phyloP scores from a whole-genome alignment of 2,113 vertebrate genomes.

The Sinocyclocheilus anophthalmus region DNA sequence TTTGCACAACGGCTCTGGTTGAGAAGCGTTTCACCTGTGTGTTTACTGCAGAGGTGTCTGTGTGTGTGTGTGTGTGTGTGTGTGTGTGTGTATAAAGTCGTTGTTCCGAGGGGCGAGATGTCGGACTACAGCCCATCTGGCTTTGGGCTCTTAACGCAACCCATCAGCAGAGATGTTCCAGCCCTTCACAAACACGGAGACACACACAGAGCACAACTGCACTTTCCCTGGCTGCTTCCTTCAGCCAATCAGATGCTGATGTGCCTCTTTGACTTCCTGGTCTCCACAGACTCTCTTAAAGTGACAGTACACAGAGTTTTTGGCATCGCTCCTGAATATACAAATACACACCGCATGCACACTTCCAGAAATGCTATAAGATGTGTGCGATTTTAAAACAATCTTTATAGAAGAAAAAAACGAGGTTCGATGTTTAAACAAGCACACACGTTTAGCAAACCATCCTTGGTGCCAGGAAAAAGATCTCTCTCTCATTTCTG shows the following conservation, averaged over 20 bases:
- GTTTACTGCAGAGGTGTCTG: conserved; percentile 25
- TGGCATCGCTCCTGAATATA: not conserved
- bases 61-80: conserved; percentile 2
- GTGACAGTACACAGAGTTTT: conserved; percentile 59
- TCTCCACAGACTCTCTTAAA: conserved; percentile 71
- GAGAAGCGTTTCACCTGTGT: not conserved
- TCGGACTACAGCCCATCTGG: conserved; percentile 64
- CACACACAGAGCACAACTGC: conserved; percentile 37
- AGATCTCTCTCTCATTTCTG: conserved; percentile 17
- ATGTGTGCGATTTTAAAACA: not conserved
- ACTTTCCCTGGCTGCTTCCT: conserved; percentile 59
- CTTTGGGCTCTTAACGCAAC: conserved; percentile 50
- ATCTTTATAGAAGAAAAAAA: not conserved
- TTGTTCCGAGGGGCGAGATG: conserved; percentile 45
- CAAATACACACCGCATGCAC: not conserved
- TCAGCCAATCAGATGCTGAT: conserved; percentile 68
- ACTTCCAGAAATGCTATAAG: not conserved
- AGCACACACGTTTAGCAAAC: conserved; percentile 18
- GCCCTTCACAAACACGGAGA: conserved; percentile 34
- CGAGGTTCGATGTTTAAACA: conserved; percentile 8
- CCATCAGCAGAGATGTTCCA: conserved; percentile 55
- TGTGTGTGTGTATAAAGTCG: conserved; percentile 16
- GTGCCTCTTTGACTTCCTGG: conserved; percentile 65
- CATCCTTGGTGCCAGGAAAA: conserved; percentile 45
- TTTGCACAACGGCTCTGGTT: not conserved